Percentiles rank a stretch among this genome's conserved stretches.
Conservation (phyloP, 2,797 vertebrate genomes). For the Molothrus ater region DNA sequence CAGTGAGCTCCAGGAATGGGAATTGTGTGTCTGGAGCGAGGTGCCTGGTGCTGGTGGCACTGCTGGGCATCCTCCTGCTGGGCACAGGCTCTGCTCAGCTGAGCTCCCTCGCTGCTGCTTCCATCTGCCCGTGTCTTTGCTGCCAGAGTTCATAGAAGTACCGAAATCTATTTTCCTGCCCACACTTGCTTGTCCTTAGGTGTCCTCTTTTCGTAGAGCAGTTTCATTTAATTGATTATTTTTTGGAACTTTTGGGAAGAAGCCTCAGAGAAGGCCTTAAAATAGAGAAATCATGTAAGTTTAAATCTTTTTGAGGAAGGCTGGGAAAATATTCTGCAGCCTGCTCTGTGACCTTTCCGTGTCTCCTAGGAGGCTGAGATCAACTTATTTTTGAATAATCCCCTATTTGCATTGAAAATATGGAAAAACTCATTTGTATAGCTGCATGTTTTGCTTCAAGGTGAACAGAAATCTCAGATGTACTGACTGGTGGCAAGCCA, state of each 20-base stretch:
- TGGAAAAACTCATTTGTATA: background rate
- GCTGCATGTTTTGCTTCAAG: background rate
- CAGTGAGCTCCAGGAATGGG: background rate
- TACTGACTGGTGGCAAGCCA: background rate
- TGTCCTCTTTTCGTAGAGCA: background rate
- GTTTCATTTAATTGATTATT: background rate
- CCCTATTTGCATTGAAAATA: background rate
- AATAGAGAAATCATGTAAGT: conserved; percentile 12
- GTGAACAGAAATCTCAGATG: background rate
- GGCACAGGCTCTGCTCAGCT: background rate
- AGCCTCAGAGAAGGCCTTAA: background rate
- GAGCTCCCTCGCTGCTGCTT: conserved; percentile 3
- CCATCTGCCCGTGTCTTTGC: conserved; percentile 14
- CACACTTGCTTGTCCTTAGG: background rate
- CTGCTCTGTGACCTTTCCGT: background rate
- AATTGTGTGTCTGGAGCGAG: background rate
- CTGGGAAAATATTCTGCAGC: conserved; percentile 32
- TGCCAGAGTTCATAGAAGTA: conserved; percentile 56
- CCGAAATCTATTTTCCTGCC: background rate
- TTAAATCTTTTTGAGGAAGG: background rate
- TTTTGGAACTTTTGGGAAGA: background rate
- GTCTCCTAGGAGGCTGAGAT: conserved; percentile 8
- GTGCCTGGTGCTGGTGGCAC: background rate
- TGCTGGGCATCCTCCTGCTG: background rate
- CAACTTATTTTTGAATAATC: conserved; percentile 15